phyloP scores from a whole-genome alignment of 2,888 invertebrate species.

The Erebia epiphron region DNA sequence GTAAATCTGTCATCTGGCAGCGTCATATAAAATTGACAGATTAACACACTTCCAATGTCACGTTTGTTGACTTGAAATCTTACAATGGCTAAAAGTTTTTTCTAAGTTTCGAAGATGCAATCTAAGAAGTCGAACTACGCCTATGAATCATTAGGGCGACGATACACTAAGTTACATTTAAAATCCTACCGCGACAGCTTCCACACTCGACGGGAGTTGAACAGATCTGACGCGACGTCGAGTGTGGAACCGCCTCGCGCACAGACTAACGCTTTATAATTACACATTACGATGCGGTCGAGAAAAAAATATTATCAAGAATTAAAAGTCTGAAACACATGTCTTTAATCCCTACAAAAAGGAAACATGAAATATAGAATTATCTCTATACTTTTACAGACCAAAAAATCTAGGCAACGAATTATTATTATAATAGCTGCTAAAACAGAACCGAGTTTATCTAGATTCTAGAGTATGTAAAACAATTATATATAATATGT shows the following conservation, averaged over 20 bases:
- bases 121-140: constrained; percentile 49
- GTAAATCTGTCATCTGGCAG: neutral
- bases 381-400: constrained; percentile 36
- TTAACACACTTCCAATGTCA: neutral
- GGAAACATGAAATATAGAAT: constrained; percentile 35
- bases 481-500: constrained; percentile 29
- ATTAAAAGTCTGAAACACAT: constrained; percentile 29
- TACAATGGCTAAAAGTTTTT: constrained; percentile 4
- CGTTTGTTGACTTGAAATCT: neutral
- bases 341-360: constrained; percentile 30
- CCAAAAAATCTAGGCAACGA: constrained; percentile 36
- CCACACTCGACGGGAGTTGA: neutral
- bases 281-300: constrained; percentile 23
- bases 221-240: neutral
- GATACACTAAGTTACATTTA: constrained; percentile 42
- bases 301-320: constrained; percentile 20
- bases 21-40: neutral
- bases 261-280: constrained; percentile 23
- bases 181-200: constrained; percentile 5
- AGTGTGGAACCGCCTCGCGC: neutral
- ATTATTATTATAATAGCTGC: constrained; percentile 35
- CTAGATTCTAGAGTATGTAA: constrained; percentile 29
- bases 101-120: constrained; percentile 33
- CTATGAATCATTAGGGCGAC: constrained; percentile 59
- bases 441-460: constrained; percentile 36